phyloP scores from a whole-genome alignment of 2,888 invertebrate species.

The Drosophila pegasa region DNA sequence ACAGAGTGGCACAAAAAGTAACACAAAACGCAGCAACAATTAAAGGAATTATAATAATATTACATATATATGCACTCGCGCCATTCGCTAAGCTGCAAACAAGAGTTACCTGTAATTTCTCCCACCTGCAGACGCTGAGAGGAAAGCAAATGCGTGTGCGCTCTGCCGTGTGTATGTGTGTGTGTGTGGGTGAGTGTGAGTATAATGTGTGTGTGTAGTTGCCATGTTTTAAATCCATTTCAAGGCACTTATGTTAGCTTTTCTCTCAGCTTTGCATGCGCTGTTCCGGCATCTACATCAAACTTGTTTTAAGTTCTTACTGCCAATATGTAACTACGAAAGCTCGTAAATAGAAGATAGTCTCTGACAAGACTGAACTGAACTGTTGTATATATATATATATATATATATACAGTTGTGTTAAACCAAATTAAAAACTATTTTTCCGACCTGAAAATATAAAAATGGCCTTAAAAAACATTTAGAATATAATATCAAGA shows the following conservation, averaged over 20 bases:
- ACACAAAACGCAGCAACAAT: background rate
- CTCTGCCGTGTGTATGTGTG: background rate
- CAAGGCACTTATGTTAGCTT: slow-evolving; percentile 55
- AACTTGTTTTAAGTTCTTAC: slow-evolving; percentile 49
- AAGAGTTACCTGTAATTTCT: slow-evolving; percentile 44
- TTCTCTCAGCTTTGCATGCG: background rate
- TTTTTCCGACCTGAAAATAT: too few species aligned
- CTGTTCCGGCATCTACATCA: slow-evolving; percentile 20
- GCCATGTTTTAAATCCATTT: slow-evolving; percentile 70
- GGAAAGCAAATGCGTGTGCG: slow-evolving; percentile 5
- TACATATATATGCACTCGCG: background rate
- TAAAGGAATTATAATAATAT: slow-evolving; percentile 1
- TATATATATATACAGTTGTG: background rate
- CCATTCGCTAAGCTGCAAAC: slow-evolving; percentile 16
- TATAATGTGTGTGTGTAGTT: slow-evolving; percentile 25
- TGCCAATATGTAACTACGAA: background rate
- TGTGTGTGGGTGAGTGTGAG: background rate
- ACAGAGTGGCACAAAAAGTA: background rate
- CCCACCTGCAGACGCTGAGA: background rate
- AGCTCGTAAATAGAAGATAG: background rate
- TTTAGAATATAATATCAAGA: too few species aligned
- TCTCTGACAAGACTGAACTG: background rate
- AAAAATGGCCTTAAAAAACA: too few species aligned
- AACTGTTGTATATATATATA: background rate
- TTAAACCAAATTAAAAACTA: too few species aligned